Base-by-base conservation (phyloP, 2,113 vertebrate genomes). In the Lethenteron camtschaticum region DNA sequence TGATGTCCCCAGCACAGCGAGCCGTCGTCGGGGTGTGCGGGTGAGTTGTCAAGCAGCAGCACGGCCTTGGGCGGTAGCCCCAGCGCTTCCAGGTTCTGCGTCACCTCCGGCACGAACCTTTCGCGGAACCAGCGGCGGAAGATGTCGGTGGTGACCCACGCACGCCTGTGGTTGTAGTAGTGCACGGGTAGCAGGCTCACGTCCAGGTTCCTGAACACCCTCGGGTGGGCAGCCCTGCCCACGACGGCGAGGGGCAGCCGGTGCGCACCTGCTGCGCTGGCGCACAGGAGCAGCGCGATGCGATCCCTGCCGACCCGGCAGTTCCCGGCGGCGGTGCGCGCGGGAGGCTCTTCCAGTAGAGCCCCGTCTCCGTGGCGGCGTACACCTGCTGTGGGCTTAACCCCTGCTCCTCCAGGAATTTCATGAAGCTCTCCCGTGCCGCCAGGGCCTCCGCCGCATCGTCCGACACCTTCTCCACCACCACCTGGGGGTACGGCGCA, bases 371-470 rank as follows among this genome's bases (percentile, higher is more conserved):
- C n/a, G n/a, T 24, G n/a, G 63, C 63, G 10, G n/a, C 24, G 63
- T 68, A 68, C 63, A 68, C 63, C 24, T 68, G 63, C 63, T 68
- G n/a, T 68, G 63, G 63, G 63, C 24, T 68, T 68, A 68, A 24
- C n/a, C 24, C 63, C 10, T 68, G 63, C n/a, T 68, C 63, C 24
- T 68, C 63, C n/a, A n/a, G 24, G 24, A 68, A 24, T 68, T 68
- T 68, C 11, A 16, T 24, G 24, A 68, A 68, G n/a, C 9, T 68
- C 63, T 68, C 63, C 63, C 24, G n/a, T 1, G 63, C 24, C 24
- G 63, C n/a, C 63, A 16, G 10, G 63, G 24, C 24, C 24, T 16
- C 63, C 24, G 63, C n/a, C 63, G 24, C n/a, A 68, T 68, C 24
- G 9, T n/a, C 63, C 24, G 63, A 68, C n/a, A 24, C n/a, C 24